These are phyloP conservation scores for Colaptes auratus DNA, from an alignment of 2,113 vertebrate genomes.

Conservation along the genomic window DNA sequence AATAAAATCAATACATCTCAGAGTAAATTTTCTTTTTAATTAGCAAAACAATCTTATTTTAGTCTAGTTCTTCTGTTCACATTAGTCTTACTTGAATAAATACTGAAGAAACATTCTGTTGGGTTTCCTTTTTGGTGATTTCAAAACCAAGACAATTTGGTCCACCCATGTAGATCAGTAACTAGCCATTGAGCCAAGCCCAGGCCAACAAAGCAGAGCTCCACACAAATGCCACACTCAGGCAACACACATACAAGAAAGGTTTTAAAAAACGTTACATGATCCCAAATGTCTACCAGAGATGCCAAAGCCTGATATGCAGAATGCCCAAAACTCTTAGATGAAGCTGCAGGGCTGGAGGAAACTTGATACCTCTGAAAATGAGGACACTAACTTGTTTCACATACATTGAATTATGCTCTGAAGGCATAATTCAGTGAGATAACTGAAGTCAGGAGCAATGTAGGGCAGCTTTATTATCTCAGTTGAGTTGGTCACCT, in stretches of 20 bases:
- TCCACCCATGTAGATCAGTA: fast-evolving
- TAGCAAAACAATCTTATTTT: background rate
- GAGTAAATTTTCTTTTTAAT: background rate
- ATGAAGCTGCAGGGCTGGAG: background rate
- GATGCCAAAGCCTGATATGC: background rate
- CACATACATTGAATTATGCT: background rate
- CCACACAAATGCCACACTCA: background rate
- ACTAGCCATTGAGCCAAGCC: background rate
- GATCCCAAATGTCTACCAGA: background rate
- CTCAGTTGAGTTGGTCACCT: background rate
- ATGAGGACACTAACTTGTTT: background rate
- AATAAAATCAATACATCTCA: background rate
- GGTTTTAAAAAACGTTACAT: background rate
- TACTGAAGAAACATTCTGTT: background rate
- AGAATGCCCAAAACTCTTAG: background rate
- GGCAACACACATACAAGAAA: background rate
- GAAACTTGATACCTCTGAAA: background rate
- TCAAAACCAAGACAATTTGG: background rate
- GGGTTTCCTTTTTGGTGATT: background rate
- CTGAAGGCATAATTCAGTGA: background rate
- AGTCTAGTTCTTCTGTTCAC: background rate
- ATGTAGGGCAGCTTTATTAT: fast-evolving
- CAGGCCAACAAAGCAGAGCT: background rate
- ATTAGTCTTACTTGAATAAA: background rate
- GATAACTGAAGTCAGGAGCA: background rate